phyloP scores from a whole-genome alignment of 1,140 invertebrate species.

The Mercenaria mercenaria region DNA sequence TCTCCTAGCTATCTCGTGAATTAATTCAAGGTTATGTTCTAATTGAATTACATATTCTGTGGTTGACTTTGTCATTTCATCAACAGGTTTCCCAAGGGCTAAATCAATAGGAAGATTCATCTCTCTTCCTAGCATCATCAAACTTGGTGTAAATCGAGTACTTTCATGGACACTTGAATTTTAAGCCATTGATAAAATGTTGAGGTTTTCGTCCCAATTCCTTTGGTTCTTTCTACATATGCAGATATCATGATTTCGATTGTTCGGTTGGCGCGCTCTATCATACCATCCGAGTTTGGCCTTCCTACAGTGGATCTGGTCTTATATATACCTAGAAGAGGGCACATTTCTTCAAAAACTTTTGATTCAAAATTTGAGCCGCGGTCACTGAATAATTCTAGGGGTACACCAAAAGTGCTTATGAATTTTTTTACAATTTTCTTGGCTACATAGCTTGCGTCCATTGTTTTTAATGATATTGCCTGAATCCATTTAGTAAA shows the following conservation, averaged over 20 bases:
- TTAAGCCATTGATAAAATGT: not conserved
- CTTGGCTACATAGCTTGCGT: not conserved
- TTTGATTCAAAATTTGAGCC: slow-evolving; percentile 73
- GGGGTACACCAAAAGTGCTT: slow-evolving; percentile 75
- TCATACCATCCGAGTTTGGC: slow-evolving; percentile 77
- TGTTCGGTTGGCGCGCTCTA: slow-evolving; percentile 72
- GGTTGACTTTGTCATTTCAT: slow-evolving; percentile 2
- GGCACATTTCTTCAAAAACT: slow-evolving; percentile 66
- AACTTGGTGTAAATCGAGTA: slow-evolving; percentile 56
- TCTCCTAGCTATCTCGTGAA: slow-evolving; percentile 25
- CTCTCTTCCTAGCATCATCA: no score
- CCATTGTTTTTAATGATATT: slow-evolving; percentile 25
- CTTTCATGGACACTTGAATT: slow-evolving; percentile 36
- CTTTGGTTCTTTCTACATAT: slow-evolving; percentile 69
- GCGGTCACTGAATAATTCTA: slow-evolving; percentile 48
- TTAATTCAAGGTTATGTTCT: not conserved
- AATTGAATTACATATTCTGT: slow-evolving; percentile 12
- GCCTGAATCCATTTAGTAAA: slow-evolving; percentile 68
- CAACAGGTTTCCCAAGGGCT: not conserved
- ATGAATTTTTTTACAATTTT: slow-evolving; percentile 15
- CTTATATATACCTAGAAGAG: slow-evolving; percentile 66
- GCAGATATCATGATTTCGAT: slow-evolving; percentile 71
- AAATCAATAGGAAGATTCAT: slow-evolving; percentile 16
- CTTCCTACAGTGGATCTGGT: slow-evolving; percentile 70
- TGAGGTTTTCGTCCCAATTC: slow-evolving; percentile 74